Evolutionary conservation across 1,140 invertebrate species (phyloP).

Genomic region (Drosophila tropicalis): DNA sequence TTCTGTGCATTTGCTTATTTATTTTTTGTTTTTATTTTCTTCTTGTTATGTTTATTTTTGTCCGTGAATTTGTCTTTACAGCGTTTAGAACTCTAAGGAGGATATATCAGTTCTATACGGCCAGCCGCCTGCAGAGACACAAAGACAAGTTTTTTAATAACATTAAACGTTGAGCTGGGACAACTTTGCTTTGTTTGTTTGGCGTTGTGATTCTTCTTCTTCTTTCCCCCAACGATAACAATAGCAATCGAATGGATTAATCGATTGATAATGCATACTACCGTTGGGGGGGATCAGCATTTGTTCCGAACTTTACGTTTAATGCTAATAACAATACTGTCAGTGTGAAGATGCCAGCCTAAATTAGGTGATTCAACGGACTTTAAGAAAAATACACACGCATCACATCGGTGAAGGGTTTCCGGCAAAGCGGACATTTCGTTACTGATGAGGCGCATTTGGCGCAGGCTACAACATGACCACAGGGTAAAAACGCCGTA

Average conservation of each 20-base stretch:
- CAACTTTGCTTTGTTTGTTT: not conserved
- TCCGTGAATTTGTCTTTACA: not conserved
- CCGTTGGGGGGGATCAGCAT: constrained; percentile 25
- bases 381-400: constrained; percentile 83
- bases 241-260: too few relatives aligned
- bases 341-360: not conserved
- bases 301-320: constrained; percentile 34
- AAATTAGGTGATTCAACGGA: constrained; percentile 6
- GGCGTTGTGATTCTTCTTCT: not conserved
- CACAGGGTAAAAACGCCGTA: constrained; percentile 92
- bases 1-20: too few relatives aligned
- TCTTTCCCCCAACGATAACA: not conserved
- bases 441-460: constrained; percentile 91
- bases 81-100: not conserved
- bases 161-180: not conserved
- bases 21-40: not conserved
- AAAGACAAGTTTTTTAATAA: not conserved
- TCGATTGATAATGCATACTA: not conserved
- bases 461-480: constrained; percentile 94
- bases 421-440: constrained; percentile 93
- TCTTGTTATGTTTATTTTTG: not conserved
- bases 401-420: constrained; percentile 84
- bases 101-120: constrained; percentile 6
- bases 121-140: constrained; percentile 1
- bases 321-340: constrained; percentile 31